These are phyloP conservation scores for Urophycis tenuis DNA, from an alignment of 2,797 vertebrate genomes.

Conservation along the genomic window DNA sequence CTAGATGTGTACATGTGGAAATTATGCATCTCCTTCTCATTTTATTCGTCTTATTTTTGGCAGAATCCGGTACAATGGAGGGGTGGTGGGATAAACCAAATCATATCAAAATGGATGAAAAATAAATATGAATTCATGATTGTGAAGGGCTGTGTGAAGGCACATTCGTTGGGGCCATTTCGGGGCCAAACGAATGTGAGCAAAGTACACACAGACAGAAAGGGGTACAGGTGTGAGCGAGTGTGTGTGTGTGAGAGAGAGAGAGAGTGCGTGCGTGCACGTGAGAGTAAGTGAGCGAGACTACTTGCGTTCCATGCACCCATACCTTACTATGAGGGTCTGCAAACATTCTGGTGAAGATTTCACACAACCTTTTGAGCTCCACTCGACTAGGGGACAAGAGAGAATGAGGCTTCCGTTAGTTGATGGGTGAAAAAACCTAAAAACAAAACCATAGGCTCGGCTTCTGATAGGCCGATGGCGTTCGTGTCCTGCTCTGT, in stretches of 20 bases:
- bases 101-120: conserved; percentile 50
- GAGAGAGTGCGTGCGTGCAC: conserved; percentile 14
- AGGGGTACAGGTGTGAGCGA: conserved; percentile 8
- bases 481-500: background rate
- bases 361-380: conserved; percentile 96
- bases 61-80: conserved; percentile 76
- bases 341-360: conserved; percentile 99
- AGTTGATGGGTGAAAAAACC: background rate
- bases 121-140: conserved; percentile 24
- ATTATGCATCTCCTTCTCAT: conserved; percentile 20
- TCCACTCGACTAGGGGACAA: conserved; percentile 82
- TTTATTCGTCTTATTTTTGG: conserved; percentile 41
- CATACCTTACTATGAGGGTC: conserved; percentile 98
- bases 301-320: conserved; percentile 45
- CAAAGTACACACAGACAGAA: background rate
- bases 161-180: background rate
- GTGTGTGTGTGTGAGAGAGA: conserved; percentile 9
- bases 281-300: conserved; percentile 16
- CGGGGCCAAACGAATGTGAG: background rate
- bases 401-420: background rate
- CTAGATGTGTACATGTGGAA: conserved; percentile 20
- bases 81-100: conserved; percentile 49
- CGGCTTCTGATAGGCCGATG: conserved; percentile 19
- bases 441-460: background rate
- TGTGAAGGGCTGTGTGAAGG: background rate